phyloP scores from a whole-genome alignment of 2,113 vertebrate genomes.

The Phylloscopus trochiloides region DNA sequence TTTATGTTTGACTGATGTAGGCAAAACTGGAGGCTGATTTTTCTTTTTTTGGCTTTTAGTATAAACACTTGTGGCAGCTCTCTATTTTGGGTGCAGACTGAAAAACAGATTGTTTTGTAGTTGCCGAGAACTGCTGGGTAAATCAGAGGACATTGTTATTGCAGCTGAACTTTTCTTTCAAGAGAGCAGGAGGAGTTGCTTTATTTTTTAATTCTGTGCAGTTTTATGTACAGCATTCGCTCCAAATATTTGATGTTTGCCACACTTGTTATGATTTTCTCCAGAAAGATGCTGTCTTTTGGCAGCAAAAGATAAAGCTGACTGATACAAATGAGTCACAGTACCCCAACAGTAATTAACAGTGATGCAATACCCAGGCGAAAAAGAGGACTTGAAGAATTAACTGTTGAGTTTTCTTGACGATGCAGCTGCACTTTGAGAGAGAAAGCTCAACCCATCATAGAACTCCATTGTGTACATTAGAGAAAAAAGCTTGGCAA shows the following conservation, averaged over 20 bases:
- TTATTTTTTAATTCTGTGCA: slow-evolving; percentile 40
- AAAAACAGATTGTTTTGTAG: slow-evolving; percentile 31
- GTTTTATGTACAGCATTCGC: slow-evolving; percentile 1
- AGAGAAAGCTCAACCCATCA: slow-evolving; percentile 50
- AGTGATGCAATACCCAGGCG: slow-evolving; percentile 73
- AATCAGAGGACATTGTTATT: slow-evolving; percentile 1
- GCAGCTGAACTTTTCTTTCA: slow-evolving; percentile 3
- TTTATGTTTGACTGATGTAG: background rate
- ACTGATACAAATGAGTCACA: slow-evolving; percentile 75
- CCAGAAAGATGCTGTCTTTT: slow-evolving; percentile 76
- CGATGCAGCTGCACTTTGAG: slow-evolving; percentile 44
- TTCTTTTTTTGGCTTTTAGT: slow-evolving; percentile 10
- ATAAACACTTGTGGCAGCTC: background rate
- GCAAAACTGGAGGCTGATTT: slow-evolving; percentile 1
- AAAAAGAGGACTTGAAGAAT: slow-evolving; percentile 66
- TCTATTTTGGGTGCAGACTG: slow-evolving; percentile 28
- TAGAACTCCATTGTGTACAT: slow-evolving; percentile 40
- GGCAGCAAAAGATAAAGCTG: slow-evolving; percentile 76
- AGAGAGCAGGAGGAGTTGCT: slow-evolving; percentile 6
- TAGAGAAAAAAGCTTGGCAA: slow-evolving; percentile 54
- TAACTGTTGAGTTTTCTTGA: slow-evolving; percentile 60
- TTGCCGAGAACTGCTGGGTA: background rate
- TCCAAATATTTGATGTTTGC: slow-evolving; percentile 61
- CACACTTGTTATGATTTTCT: slow-evolving; percentile 73
- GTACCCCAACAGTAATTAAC: slow-evolving; percentile 70